Conservation (phyloP, 1,140 invertebrate genomes). For the Brachionus paranguensis region DNA sequence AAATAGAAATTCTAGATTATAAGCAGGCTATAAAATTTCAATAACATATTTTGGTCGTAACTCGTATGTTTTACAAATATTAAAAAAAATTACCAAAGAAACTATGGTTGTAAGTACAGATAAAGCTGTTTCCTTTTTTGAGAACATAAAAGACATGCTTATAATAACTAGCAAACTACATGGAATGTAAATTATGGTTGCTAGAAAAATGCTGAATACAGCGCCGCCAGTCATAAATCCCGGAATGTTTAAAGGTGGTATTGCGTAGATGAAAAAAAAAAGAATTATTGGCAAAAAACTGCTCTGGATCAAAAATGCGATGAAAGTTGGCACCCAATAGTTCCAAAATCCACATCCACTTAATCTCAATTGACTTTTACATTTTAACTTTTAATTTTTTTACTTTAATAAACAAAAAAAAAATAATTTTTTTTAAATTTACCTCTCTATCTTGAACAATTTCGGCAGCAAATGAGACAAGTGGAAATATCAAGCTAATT, state of each 20-base stretch:
- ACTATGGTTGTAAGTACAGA: background rate
- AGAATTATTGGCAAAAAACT: conserved; percentile 12
- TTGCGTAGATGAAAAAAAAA: background rate
- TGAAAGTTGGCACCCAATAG: background rate
- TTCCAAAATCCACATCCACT: conserved; percentile 16
- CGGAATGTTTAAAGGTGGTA: conserved; percentile 23
- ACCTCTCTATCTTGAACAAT: conserved; percentile 36
- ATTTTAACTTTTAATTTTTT: conserved; percentile 20
- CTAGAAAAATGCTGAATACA: conserved; percentile 5
- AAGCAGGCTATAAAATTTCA: no score
- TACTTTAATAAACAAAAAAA: background rate
- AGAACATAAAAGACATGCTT: conserved; percentile 25
- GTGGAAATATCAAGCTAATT: conserved; percentile 12
- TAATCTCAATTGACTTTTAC: conserved; percentile 32
- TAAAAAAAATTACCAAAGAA: background rate
- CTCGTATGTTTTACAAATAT: background rate
- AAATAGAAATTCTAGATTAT: no score
- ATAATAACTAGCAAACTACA: background rate
- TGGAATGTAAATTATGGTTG: conserved; percentile 30
- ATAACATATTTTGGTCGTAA: background rate
- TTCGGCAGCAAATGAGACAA: conserved; percentile 31
- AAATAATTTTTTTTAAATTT: background rate
- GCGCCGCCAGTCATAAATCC: conserved; percentile 7
- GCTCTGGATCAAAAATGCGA: background rate
- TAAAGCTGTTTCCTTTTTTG: conserved; percentile 26